Evolutionary conservation across 2,113 vertebrate genomes (phyloP).

Genomic region (Hypocryptadius cinnamomeus): DNA sequence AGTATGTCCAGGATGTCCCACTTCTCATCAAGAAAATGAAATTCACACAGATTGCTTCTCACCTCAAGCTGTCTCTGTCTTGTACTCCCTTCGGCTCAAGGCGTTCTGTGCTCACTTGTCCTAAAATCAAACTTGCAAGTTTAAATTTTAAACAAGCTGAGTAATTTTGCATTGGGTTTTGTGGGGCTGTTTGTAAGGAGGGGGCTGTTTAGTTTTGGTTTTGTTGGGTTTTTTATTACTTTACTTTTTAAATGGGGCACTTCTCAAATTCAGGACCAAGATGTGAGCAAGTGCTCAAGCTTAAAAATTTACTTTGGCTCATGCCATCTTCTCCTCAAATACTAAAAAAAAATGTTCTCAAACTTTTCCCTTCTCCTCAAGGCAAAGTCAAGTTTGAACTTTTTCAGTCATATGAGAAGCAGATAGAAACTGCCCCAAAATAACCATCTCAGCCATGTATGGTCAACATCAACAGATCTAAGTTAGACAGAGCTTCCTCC

Average conservation of each 20-base stretch:
- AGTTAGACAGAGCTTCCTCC: neutral
- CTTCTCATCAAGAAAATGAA: neutral
- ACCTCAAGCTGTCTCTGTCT: neutral
- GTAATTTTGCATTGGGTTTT: neutral
- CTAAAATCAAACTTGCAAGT: neutral
- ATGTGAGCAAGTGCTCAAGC: neutral
- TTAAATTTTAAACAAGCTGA: neutral
- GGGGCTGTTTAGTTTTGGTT: neutral
- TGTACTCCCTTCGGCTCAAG: fast-evolving
- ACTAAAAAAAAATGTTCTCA: neutral
- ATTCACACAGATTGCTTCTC: neutral
- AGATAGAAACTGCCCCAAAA: neutral
- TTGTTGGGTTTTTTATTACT: neutral
- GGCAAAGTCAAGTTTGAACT: neutral
- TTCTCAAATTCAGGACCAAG: neutral
- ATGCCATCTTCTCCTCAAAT: neutral
- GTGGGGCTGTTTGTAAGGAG: neutral
- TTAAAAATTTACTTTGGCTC: neutral
- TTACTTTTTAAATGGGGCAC: neutral
- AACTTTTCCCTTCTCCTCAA: neutral
- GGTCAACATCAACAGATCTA: neutral
- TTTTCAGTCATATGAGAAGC: neutral
- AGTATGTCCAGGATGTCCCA: neutral
- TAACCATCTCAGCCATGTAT: neutral
- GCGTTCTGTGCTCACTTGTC: neutral